Base-by-base conservation (phyloP, 2,113 vertebrate genomes). In the Thalassarche chlororhynchos region DNA sequence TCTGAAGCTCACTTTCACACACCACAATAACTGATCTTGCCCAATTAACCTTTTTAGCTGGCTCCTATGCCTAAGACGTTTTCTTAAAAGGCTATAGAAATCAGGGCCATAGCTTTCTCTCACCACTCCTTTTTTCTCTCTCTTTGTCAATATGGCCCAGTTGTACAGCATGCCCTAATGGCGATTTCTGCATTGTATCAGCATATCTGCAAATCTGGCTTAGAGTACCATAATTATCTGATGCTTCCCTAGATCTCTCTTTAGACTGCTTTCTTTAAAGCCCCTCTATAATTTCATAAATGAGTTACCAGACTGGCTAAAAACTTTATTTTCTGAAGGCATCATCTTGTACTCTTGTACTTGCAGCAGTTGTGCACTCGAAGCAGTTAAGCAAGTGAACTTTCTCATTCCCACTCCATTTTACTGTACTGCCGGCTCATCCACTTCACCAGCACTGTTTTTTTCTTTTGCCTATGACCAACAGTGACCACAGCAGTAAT, bases 1-100 rank as follows among this genome's bases (percentile, higher is more conserved):
- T 49, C 82, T 78, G 71, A 79, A 90, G 65, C 60, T 95, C 68
- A 91, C 40, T 82, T 86, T 84, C 75, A 79, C 34, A 77, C 24
- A 90, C 47, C n/a, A 80, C 51, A 52, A 47, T 47, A 84, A 58
- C 28, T 58, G 36, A 90, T 78, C 80, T 72, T 20, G 4, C 29
- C 57, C 77, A 86, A 90, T 91, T 94, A 95, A 95, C 61, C 55
- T 78, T 82, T 72, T 84, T 38, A 91, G 68, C 72, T 72, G 49
- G 28, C 18, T 93, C 46, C 51, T 72, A 10, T 74, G 58, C 46
- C 38, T 77, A 55, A 84, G 69, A 89, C 3, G 0, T 29, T 91
- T 84, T 86, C 38, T 74, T 88, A 57, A 79, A 95, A 88, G 51
- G 23, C 44, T 55, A 54, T 0, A 80, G 28, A 93, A 92, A 64